Conservation (phyloP, 2,797 vertebrate genomes). For the Eutrigla gurnardus region DNA sequence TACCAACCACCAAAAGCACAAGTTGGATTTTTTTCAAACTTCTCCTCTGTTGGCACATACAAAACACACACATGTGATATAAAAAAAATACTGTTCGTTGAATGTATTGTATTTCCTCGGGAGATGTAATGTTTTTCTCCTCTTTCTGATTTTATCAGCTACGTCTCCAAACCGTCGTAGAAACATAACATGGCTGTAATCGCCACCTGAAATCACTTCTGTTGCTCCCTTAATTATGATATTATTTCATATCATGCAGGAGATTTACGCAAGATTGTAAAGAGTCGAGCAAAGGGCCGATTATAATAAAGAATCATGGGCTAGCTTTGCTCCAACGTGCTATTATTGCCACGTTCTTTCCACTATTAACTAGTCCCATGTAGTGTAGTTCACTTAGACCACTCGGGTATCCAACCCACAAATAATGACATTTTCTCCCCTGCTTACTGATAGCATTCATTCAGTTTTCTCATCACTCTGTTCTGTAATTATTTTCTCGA, state of each 20-base stretch:
- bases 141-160: background rate
- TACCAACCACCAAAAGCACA: background rate
- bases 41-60: background rate
- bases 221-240: constrained; percentile 18
- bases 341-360: constrained; percentile 10
- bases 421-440: constrained; percentile 31
- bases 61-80: constrained; percentile 4
- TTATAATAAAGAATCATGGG: constrained; percentile 24
- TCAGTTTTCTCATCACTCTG: constrained; percentile 56
- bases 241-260: constrained; percentile 8
- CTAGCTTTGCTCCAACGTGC: constrained; percentile 7
- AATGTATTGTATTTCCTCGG: background rate
- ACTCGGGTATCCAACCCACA: constrained; percentile 20
- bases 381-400: constrained; percentile 1
- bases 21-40: background rate
- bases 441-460: constrained; percentile 52
- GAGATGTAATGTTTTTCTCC: background rate
- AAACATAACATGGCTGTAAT: background rate
- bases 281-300: constrained; percentile 19
- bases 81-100: constrained; percentile 3
- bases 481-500: constrained; percentile 66
- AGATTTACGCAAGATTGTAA: constrained; percentile 22
- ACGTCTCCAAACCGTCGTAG: background rate
- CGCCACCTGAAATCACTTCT: constrained; percentile 21
- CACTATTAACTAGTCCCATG: constrained; percentile 20